Percentiles rank a stretch among this genome's conserved stretches.
These are phyloP conservation scores for Calonectris borealis DNA, from an alignment of 2,113 vertebrate species.

Conservation along the genomic window DNA sequence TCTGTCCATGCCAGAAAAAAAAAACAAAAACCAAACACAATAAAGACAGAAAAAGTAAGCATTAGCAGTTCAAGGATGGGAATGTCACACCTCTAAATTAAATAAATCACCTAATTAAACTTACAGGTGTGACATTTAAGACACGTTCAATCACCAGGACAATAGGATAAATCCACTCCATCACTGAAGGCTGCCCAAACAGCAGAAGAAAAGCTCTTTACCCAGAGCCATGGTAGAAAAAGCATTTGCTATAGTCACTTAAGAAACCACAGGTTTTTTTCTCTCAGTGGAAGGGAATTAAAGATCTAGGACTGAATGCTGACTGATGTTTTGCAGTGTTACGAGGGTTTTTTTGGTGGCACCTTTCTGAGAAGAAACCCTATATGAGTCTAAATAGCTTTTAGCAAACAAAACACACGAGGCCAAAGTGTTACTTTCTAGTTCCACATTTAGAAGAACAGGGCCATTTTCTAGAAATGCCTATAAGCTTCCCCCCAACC, in stretches of 20 bases:
- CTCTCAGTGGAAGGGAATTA: background rate
- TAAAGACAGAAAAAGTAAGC: background rate
- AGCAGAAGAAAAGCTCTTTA: background rate
- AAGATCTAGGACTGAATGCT: background rate
- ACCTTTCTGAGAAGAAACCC: background rate
- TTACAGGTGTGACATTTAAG: slow-evolving; percentile 4
- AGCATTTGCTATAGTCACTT: background rate
- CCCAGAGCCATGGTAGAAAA: background rate
- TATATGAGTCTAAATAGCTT: background rate
- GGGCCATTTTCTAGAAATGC: background rate
- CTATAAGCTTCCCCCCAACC: background rate
- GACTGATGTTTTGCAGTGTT: background rate
- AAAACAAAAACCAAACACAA: background rate
- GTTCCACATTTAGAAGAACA: background rate
- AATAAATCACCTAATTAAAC: slow-evolving; percentile 53
- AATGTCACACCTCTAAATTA: slow-evolving; percentile 29
- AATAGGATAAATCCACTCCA: background rate
- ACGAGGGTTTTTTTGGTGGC: fast-evolving
- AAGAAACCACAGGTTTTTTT: background rate
- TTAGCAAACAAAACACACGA: background rate
- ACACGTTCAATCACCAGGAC: background rate
- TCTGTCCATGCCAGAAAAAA: background rate
- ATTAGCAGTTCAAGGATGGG: background rate
- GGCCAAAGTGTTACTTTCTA: background rate
- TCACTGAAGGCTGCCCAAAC: background rate